Base-by-base conservation (phyloP, 2,888 invertebrate species). In the Alcis repandata region DNA sequence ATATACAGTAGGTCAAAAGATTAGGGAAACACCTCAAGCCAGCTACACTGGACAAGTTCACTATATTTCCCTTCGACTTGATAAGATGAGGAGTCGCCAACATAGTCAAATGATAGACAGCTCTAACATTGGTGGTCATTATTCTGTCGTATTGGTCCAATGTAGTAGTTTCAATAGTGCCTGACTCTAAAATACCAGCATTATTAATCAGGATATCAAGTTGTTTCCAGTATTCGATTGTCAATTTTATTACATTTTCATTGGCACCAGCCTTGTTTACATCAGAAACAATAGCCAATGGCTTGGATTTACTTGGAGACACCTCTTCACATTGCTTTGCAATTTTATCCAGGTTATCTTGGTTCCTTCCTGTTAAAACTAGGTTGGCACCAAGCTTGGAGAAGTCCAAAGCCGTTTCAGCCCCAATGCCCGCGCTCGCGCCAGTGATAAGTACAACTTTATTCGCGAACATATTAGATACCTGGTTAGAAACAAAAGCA, bases 21-120 rank as follows among this genome's bases (percentile, higher is more conserved):
- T 96, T 96, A 0, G 98, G 95, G 80, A 98, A 98, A 67, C 98
- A 94, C 79, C 98, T 92, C 10, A 97, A 83, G 8, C 98, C 98
- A 80, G 95, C 96, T 0, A 98, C 96, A 84, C 98, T 98, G 2
- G 98, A 98, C 0, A 98, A 96, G 86, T 98, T 98, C 0, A 99
- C 97, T 73, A 98, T 95, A 73, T 95, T 96, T 17, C 98, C 97
- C 85, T 97, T 96, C 0, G 95, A 94, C 85, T 95, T 91, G 7
- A 96, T 92, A 17, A 98, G 91, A 88, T 97, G 94, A 1, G 98
- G 98, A 0, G 96, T 95, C 40, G 97, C 96, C 69, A 98, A 82
- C 94, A 96, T 96, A 0, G 97, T 97, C 69, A 98, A 84, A 60
- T 96, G 94, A 79, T 96, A 96, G 8, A 96, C 86, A 0, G 95